Evolutionary conservation across 2,888 invertebrate species (phyloP), one percentile per base, ranked within the genome.

Genomic region (Netelia virgata): DNA sequence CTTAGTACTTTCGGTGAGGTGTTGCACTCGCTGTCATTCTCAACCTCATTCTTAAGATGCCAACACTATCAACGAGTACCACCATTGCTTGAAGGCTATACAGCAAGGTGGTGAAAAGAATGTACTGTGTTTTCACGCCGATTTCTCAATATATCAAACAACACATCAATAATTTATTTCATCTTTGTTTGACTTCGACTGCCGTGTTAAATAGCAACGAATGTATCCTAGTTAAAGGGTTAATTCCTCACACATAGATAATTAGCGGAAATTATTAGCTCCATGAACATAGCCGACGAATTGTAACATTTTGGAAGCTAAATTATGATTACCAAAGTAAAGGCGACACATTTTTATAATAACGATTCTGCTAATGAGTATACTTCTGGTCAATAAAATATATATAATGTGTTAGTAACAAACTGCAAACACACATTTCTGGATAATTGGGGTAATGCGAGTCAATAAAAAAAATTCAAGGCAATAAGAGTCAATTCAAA

Each of bases 201-300:
- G 10, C 18, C 47, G 47, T 43, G 47, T 23, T 47, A 50, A 59
- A 43, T 16, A 16, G 43, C 28, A 16, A 64, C 41, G 28, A 63
- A 55, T 16, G 43, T 55, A 18, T 63, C 50, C 61, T 43, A 43
- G 41, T 63, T 55, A 63, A 70, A 63, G 55, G 57, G 79, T 78
- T 64, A 70, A 77, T 16, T 16, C 63, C 43, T 43, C 47, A 47
- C 47, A 14, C 47, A n/a, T 61, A 59, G 76, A 84, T 84, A 84
- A 84, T 55, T 28, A 66, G 69, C 43, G 20, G 41, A 72, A 64
- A 66, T 70, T 72, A 59, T 83, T 70, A 70, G 61, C 75, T 76
- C 70, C 36, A 5, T 36, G 36, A 36, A 36, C 36, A 36, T 36
- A 36, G 36, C 6, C 36, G 5, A 36, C 0, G 5, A 6, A 36